Evolutionary conservation across 2,797 vertebrate species (phyloP).

Genomic region (Neopelma chrysocephalum): DNA sequence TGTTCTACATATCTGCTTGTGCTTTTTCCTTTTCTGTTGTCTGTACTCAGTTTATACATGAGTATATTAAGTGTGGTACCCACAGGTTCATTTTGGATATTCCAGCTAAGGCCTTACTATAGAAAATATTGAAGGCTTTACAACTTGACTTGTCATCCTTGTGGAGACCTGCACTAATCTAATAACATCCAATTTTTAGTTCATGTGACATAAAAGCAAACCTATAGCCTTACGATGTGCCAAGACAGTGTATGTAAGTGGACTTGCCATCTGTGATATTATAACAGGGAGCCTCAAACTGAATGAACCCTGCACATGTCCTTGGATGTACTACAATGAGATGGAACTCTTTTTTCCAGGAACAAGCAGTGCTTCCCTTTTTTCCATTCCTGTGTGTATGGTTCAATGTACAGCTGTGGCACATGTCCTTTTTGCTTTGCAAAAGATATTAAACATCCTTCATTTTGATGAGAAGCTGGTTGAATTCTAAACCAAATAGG

Average conservation of each 20-base stretch:
- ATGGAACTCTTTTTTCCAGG: neutral
- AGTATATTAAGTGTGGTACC: neutral
- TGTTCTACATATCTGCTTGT: neutral
- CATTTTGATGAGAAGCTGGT: neutral
- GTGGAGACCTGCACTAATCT: neutral
- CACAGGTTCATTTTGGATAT: neutral
- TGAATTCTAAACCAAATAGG: neutral
- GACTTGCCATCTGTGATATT: neutral
- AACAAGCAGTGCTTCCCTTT: neutral
- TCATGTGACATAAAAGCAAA: neutral
- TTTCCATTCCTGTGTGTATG: neutral
- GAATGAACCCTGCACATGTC: neutral
- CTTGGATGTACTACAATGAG: neutral
- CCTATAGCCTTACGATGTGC: neutral
- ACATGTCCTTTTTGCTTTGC: neutral
- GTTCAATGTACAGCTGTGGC: neutral
- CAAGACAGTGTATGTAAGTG: too few species aligned
- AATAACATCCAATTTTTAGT: neutral
- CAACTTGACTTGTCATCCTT: neutral
- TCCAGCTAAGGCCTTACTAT: neutral
- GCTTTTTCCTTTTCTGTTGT: neutral
- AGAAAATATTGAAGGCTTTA: neutral
- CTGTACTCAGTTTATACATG: neutral
- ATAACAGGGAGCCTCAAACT: neutral
- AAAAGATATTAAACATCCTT: neutral